Evolutionary conservation across 1,140 invertebrate species (phyloP).

Genomic region (Agrypnia vestita): DNA sequence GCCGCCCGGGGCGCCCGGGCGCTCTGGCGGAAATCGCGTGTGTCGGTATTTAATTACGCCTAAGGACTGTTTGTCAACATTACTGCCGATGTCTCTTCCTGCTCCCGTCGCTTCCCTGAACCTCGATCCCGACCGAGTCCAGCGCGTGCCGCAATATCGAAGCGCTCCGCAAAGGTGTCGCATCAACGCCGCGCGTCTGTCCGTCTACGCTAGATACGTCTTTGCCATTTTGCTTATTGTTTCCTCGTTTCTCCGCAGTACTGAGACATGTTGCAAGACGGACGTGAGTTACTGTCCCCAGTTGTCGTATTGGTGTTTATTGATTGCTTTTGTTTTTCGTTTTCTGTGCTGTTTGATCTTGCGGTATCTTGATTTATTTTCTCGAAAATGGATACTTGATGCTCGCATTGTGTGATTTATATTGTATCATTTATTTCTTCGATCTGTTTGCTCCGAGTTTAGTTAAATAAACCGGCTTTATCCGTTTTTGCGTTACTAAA

Average conservation of each 20-base stretch:
- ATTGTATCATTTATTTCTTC: too few relatives aligned
- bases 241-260: not conserved
- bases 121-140: too few relatives aligned
- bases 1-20: not conserved
- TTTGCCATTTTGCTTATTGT: not conserved
- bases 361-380: not conserved
- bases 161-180: too few relatives aligned
- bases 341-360: not conserved
- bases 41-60: constrained; percentile 19
- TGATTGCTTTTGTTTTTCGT: constrained; percentile 17
- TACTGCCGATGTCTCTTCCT: not conserved
- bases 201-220: not conserved
- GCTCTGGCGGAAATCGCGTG: not conserved
- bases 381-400: not conserved
- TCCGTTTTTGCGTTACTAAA: too few relatives aligned
- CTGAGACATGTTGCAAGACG: not conserved
- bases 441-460: too few relatives aligned
- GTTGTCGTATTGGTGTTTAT: constrained; percentile 1
- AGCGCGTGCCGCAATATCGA: too few relatives aligned
- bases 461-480: too few relatives aligned
- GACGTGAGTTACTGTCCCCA: not conserved
- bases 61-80: constrained; percentile 6
- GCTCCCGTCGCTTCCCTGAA: not conserved
- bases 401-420: too few relatives aligned
- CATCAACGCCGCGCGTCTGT: too few relatives aligned